phyloP scores from a whole-genome alignment of 2,113 vertebrate genomes.

The Aspidoscelis tigris region DNA sequence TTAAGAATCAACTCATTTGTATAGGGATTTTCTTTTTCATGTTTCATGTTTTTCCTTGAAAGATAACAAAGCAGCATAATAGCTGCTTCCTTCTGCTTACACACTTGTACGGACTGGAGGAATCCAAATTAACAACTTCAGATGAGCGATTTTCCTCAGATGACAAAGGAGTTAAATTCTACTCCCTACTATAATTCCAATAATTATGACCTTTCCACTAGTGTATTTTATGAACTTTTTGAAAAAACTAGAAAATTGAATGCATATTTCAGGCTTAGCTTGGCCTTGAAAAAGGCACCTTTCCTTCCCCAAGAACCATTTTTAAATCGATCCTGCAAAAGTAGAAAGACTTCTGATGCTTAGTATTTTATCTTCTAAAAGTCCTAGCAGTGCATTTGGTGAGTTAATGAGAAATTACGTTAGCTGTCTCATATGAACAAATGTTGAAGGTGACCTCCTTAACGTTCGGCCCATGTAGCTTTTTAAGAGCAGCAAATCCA shows the following conservation, averaged over 20 bases:
- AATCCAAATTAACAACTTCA: no score
- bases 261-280: background rate
- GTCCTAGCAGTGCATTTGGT: background rate
- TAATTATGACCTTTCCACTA: background rate
- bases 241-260: background rate
- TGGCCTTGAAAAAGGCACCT: background rate
- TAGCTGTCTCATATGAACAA: background rate
- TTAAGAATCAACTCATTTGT: no score
- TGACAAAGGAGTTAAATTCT: background rate
- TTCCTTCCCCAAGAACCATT: background rate
- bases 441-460: background rate
- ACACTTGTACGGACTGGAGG: no score
- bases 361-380: slow-evolving; percentile 1
- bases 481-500: background rate
- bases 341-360: background rate
- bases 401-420: background rate
- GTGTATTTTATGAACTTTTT: background rate
- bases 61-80: no score
- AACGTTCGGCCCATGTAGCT: background rate
- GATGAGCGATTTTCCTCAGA: no score
- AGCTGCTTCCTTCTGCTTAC: no score
- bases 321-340: background rate
- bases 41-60: no score
- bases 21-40: no score
- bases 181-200: background rate